Base-by-base conservation (phyloP, 2,888 invertebrate genomes). In the Cryptus viduatorius region DNA sequence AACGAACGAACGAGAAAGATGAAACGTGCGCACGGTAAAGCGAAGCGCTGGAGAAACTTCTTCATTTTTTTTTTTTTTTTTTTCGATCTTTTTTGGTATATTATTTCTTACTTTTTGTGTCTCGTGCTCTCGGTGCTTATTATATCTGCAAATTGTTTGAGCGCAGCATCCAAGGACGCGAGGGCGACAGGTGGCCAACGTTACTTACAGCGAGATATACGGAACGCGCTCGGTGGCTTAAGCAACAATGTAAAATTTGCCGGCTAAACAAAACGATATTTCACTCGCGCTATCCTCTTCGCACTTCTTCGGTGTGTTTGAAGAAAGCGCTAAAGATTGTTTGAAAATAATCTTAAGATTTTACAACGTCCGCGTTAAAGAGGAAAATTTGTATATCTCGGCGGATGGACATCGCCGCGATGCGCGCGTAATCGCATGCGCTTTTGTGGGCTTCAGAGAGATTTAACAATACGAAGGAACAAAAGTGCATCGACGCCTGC, bases 401-500 rank as follows among this genome's bases (percentile, higher is more conserved):
- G 67, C 68, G 19, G 67, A 68, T 77, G 73, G 61, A 29, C 50
- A 0, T 68, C 48, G 14, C 44, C 44, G 44, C 4, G 56, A 24
- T 24, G 24, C 2, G 24, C 24, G 24, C 24, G 16, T n/a, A 24
- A 42, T 56, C 31, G n/a, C 37, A 7, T 37, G 4, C 8, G 46
- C 14, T 3, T 59, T 24, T 16, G 29, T 59, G 42, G 44, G 16
- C 46, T 10, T 12, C 42, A 12, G 48, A 19, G 19, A 19, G 69
- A 46, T 24, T 78, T 78, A 78, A 78, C 78, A 78, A 69, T 69
- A 78, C 69, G 31, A 48, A 37, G 31, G 69, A 69, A 69, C 78
- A 69, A 37, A 69, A 71, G 78, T 64, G 69, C 78, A 78, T 78
- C 46, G 61, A 48, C 48, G 61, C 37, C 14, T 12, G 12, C 42